Evolutionary conservation across 2,888 invertebrate genomes (phyloP).

Genomic region (Drosophila yooni): DNA sequence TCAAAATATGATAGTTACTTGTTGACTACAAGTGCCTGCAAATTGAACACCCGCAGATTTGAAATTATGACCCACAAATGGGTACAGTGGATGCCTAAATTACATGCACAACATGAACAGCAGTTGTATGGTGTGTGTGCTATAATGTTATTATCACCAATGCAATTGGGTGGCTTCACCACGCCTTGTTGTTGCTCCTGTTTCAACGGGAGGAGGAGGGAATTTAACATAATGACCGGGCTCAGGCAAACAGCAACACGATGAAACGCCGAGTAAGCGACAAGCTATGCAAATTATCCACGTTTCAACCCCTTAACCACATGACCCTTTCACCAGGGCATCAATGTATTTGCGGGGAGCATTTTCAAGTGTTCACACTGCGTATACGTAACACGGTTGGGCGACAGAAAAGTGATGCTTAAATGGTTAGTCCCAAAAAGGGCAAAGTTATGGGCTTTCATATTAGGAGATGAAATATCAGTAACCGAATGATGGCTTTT

Average conservation of each 20-base stretch:
- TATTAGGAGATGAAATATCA: background rate
- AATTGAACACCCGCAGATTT: conserved; percentile 35
- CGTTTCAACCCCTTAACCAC: conserved; percentile 42
- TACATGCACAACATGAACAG: conserved; percentile 31
- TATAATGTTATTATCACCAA: conserved; percentile 62
- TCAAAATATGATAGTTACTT: conserved; percentile 1
- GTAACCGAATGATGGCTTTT: background rate
- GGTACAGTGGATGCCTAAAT: conserved; percentile 24
- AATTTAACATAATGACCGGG: conserved; percentile 66
- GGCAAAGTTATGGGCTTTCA: background rate
- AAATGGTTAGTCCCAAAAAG: background rate
- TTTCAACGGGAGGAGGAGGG: conserved; percentile 19
- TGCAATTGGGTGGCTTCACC: conserved; percentile 35
- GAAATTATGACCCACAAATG: conserved; percentile 44
- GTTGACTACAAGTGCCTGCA: conserved; percentile 24
- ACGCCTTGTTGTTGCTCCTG: conserved; percentile 20
- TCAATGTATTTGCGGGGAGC: background rate
- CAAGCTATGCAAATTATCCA: conserved; percentile 75
- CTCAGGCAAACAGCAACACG: conserved; percentile 22
- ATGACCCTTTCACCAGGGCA: conserved; percentile 23
- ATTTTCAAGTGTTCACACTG: background rate
- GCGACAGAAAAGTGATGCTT: background rate
- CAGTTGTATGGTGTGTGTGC: conserved; percentile 38
- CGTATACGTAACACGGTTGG: conserved; percentile 11
- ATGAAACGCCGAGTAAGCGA: conserved; percentile 43